A percentile compares a stretch with the other conserved stretches of the same genome.
phyloP scores from a whole-genome alignment of 2,113 vertebrate species.

The Haemorhous mexicanus region DNA sequence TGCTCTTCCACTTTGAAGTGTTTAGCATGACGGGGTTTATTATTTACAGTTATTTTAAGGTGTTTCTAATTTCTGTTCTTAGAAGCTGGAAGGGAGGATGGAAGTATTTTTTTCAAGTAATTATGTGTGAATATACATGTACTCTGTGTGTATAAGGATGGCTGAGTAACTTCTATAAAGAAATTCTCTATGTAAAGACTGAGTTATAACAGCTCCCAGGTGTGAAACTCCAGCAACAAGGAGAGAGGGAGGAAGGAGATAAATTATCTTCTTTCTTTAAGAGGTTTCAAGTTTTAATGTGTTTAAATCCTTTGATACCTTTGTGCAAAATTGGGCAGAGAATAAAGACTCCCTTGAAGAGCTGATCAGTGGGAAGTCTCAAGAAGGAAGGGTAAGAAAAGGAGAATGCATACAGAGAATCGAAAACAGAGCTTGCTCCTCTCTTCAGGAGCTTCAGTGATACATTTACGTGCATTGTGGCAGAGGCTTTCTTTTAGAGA shows the following conservation, averaged over 20 bases:
- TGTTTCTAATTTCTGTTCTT: constrained; percentile 30
- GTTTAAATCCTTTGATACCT: constrained; percentile 32
- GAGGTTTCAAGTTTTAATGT: constrained; percentile 7
- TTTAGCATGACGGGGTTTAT: not conserved
- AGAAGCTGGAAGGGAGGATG: not conserved
- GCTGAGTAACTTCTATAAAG: not conserved
- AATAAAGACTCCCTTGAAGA: constrained; percentile 8
- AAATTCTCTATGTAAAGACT: not conserved
- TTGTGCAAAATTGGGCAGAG: constrained; percentile 20
- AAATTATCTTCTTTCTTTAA: not conserved
- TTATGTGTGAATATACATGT: not conserved
- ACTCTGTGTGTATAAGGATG: not conserved
- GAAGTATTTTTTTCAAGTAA: not conserved
- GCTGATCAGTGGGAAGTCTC: not conserved
- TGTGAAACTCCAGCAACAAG: not conserved
- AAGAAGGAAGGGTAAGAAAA: not conserved
- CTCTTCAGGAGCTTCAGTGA: not conserved
- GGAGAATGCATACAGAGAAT: not conserved
- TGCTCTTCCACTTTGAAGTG: constrained; percentile 35
- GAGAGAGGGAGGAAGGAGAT: not conserved
- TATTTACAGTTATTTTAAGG: constrained; percentile 54
- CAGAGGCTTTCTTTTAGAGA: not conserved
- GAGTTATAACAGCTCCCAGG: not conserved
- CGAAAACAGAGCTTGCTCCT: not conserved
- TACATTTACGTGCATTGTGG: not conserved